These are phyloP conservation scores for Poliocrania exsul DNA, from an alignment of 2,797 vertebrate species.

Conservation along the genomic window DNA sequence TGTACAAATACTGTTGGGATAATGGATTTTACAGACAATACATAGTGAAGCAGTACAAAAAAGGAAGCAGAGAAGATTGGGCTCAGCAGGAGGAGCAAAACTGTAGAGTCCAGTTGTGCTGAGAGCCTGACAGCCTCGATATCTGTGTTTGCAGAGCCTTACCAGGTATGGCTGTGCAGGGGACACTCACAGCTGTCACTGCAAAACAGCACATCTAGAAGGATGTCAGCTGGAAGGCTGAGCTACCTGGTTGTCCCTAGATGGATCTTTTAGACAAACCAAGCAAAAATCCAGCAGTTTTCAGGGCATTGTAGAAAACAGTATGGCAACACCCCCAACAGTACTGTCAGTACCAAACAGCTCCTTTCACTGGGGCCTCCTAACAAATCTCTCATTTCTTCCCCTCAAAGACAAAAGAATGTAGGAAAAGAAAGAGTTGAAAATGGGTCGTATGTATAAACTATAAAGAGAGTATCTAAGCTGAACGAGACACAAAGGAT, in stretches of 20 bases:
- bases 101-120: neutral
- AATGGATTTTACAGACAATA: neutral
- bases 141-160: neutral
- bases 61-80: neutral
- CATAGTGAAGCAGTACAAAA: neutral
- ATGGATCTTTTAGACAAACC: neutral
- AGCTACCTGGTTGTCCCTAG: neutral
- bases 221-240: neutral
- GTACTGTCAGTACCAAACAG: neutral
- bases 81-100: neutral
- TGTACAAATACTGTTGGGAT: neutral
- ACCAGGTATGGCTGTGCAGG: accelerated
- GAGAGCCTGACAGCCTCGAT: accelerated
- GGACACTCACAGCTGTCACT: neutral
- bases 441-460: neutral
- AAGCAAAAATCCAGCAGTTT: neutral
- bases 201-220: neutral
- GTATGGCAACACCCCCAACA: neutral
- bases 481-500: neutral
- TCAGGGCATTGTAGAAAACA: neutral
- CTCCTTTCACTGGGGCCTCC: neutral
- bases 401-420: neutral
- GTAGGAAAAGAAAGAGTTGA: neutral
- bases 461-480: neutral
- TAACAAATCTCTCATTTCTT: neutral